Conservation (phyloP, 1,140 invertebrate genomes). For the Semibalanus balanoides region DNA sequence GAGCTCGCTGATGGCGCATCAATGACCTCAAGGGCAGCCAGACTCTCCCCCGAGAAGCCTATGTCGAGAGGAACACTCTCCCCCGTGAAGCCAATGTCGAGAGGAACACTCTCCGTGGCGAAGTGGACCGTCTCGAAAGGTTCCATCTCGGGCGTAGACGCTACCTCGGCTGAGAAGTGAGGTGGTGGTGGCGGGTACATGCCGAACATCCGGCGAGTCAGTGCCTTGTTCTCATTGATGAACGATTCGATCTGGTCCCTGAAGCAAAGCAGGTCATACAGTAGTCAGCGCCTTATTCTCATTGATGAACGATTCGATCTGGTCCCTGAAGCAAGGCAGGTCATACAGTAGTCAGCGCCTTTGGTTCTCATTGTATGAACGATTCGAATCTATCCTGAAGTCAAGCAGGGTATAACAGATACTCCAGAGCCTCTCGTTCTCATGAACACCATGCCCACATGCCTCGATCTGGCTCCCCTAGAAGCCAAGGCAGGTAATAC, state of each 20-base stretch:
- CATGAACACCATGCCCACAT: too few relatives aligned
- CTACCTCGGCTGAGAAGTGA: background rate
- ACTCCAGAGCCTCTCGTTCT: too few relatives aligned
- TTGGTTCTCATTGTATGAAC: slow-evolving; percentile 88
- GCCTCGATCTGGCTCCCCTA: too few relatives aligned
- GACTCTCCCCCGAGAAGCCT: too few relatives aligned
- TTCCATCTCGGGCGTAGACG: background rate
- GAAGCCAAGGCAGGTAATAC: too few relatives aligned
- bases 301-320: slow-evolving; percentile 79
- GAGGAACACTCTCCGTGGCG: too few relatives aligned
- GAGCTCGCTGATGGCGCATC: too few relatives aligned
- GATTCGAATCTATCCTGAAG: slow-evolving; percentile 64
- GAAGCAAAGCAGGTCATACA: too few relatives aligned
- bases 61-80: too few relatives aligned
- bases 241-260: slow-evolving; percentile 78
- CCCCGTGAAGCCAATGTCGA: too few relatives aligned
- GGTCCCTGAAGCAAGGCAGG: slow-evolving; percentile 56
- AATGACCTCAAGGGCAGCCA: too few relatives aligned
- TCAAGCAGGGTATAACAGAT: too few relatives aligned
- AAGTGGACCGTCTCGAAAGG: background rate
- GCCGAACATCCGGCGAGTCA: slow-evolving; percentile 84
- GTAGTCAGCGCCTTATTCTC: slow-evolving; percentile 85
- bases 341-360: slow-evolving; percentile 78
- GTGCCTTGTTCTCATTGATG: slow-evolving; percentile 83
- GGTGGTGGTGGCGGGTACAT: slow-evolving; percentile 41